Evolutionary conservation across 2,797 vertebrate species (phyloP).

Genomic region (Chaetophractus vellerosus): DNA sequence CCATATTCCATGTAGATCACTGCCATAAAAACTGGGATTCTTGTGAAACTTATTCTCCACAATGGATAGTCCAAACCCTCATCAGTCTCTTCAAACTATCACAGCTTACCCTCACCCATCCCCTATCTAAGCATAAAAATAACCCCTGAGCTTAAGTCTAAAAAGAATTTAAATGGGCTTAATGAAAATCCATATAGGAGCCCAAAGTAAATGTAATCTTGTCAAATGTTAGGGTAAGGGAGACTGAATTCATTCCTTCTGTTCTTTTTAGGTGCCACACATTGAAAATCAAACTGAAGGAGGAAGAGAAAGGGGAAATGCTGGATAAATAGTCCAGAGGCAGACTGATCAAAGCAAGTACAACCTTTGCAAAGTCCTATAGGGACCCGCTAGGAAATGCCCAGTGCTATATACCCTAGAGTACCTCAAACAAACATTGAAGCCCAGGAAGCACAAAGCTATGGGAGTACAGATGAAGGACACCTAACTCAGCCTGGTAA

Average conservation of each 20-base stretch:
- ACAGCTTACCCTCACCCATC: neutral
- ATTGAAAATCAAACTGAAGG: neutral
- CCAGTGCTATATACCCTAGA: neutral
- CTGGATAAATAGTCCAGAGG: neutral
- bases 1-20: neutral
- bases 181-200: neutral
- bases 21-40: neutral
- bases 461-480: neutral
- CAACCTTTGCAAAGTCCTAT: neutral
- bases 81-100: neutral
- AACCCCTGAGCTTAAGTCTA: neutral
- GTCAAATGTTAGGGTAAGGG: neutral
- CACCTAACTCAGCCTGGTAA: neutral
- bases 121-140: neutral
- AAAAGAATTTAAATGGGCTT: neutral
- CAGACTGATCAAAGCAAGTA: neutral
- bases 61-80: neutral
- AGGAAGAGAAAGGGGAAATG: neutral
- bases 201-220: neutral
- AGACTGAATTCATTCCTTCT: neutral
- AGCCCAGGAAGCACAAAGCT: neutral
- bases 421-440: neutral
- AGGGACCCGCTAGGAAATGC: neutral
- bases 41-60: neutral
- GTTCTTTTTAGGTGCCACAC: neutral